These are phyloP conservation scores for Osmerus mordax DNA, from an alignment of 2,113 vertebrate species.

Conservation along the genomic window DNA sequence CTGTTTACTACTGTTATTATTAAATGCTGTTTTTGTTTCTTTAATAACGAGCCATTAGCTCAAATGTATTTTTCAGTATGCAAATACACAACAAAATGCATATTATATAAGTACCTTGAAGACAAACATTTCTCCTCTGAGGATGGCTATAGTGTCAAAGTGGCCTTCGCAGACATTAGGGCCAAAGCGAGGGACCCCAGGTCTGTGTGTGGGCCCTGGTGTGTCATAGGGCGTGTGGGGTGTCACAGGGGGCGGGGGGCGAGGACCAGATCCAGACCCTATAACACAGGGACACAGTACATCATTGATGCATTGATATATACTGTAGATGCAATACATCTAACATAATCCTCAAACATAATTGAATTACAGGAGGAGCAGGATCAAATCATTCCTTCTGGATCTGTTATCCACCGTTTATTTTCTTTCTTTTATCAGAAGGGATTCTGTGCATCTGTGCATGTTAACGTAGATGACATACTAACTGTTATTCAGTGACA, in stretches of 20 bases:
- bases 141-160: conserved; percentile 83
- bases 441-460: no score
- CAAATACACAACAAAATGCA: no score
- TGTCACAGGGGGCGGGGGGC: conserved; percentile 54
- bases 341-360: no score
- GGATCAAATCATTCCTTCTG: no score
- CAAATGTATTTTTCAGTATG: neutral
- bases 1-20: no score
- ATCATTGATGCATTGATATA: neutral
- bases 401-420: no score
- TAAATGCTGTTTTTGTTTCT: no score
- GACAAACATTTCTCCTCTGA: conserved; percentile 90
- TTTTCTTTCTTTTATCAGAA: no score
- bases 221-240: conserved; percentile 49
- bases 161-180: conserved; percentile 88
- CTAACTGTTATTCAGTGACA: no score
- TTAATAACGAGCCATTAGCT: neutral
- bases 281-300: neutral
- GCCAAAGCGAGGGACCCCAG: conserved; percentile 67
- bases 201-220: conserved; percentile 58
- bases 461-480: neutral
- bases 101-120: conserved; percentile 77
- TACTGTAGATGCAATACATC: neutral
- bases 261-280: conserved; percentile 62
- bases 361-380: no score